These are phyloP conservation scores for Anoplopoma fimbria DNA, from an alignment of 2,113 vertebrate genomes.

Conservation along the genomic window DNA sequence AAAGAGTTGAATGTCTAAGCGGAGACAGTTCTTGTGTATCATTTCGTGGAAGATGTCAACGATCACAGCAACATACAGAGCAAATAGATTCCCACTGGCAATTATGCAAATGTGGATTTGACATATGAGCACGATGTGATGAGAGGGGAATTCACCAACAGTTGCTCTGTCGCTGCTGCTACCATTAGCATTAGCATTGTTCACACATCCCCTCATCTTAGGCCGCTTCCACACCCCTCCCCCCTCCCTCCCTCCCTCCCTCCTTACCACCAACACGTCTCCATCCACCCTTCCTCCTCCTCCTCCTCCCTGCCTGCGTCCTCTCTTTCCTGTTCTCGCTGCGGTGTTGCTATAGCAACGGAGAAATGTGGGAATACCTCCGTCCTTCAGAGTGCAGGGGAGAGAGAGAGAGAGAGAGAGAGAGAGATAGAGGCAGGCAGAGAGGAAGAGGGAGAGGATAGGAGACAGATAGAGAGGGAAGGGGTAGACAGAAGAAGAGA, in stretches of 20 bases:
- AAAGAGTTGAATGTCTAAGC: not conserved
- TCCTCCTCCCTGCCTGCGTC: conserved; percentile 60
- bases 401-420: conserved; percentile 29
- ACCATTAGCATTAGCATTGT: conserved; percentile 76
- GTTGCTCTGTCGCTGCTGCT: conserved; percentile 30
- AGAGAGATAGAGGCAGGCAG: conserved; percentile 14
- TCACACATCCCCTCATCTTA: conserved; percentile 75
- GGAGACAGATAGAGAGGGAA: conserved; percentile 55
- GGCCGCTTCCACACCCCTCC: conserved; percentile 57
- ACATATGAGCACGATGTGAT: conserved; percentile 55
- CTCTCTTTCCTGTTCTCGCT: conserved; percentile 81
- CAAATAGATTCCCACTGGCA: conserved; percentile 46
- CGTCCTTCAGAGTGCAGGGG: conserved; percentile 81
- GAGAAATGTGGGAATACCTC: conserved; percentile 88
- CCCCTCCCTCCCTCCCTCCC: conserved; percentile 22
- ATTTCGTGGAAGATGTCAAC: conserved; percentile 30
- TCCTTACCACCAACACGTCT: conserved; percentile 51
- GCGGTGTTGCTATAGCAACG: conserved; percentile 86
- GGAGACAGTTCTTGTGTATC: conserved; percentile 16
- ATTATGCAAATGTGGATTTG: conserved; percentile 61
- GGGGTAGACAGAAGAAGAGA: conserved; percentile 45
- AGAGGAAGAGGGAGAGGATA: conserved; percentile 40
- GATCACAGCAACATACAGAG: conserved; percentile 25
- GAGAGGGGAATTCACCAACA: conserved; percentile 60
- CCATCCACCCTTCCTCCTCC: conserved; percentile 50